Evolutionary conservation across 1,140 invertebrate species (phyloP).

Genomic region (Drosophila yakuba): DNA sequence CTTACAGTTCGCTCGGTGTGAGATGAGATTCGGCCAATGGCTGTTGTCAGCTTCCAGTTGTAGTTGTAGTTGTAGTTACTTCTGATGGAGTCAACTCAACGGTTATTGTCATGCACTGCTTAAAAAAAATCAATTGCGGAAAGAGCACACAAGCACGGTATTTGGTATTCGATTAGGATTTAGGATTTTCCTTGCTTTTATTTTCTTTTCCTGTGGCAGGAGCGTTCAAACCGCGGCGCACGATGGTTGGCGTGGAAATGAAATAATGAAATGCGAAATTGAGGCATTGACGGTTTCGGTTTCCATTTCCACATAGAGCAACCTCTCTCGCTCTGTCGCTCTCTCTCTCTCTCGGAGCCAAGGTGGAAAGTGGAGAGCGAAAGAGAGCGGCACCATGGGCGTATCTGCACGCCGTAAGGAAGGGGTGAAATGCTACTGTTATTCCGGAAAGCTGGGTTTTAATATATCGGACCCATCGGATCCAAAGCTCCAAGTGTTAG

Average conservation of each 20-base stretch:
- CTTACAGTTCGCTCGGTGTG: constrained; percentile 29
- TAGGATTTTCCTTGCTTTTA: constrained; percentile 3
- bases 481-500: too few relatives aligned
- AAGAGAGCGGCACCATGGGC: constrained; percentile 6
- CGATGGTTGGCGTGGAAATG: constrained; percentile 18
- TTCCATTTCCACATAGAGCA: constrained; percentile 6
- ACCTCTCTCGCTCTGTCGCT: not conserved
- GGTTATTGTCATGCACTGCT: constrained; percentile 48
- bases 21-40: constrained; percentile 17
- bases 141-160: constrained; percentile 65
- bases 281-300: constrained; percentile 11
- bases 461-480: too few relatives aligned
- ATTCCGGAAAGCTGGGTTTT: not conserved
- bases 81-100: constrained; percentile 5
- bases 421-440: too few relatives aligned
- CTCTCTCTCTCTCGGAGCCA: not conserved
- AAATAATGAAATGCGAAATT: constrained; percentile 16
- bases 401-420: not conserved
- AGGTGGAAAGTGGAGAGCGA: constrained; percentile 4
- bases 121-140: constrained; percentile 75
- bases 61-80: constrained; percentile 12
- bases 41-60: constrained; percentile 22
- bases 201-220: constrained; percentile 38
- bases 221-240: constrained; percentile 46
- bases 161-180: constrained; percentile 5